A percentile compares a stretch with the other conserved stretches of the same genome.
Evolutionary conservation across 2,113 vertebrate species (phyloP).

Genomic region (Sphaerodactylus townsendi): DNA sequence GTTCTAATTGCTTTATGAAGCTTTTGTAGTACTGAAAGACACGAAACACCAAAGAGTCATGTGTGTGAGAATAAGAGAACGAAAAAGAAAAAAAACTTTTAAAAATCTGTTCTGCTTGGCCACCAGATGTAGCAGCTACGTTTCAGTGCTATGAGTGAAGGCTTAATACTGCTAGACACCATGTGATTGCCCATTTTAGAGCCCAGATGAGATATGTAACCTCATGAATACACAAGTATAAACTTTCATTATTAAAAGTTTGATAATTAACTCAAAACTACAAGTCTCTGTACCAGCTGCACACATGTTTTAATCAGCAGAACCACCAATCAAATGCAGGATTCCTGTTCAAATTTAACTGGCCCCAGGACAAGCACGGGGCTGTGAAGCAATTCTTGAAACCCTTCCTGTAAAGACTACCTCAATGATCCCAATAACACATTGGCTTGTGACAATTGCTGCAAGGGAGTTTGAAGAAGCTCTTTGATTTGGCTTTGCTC

Average conservation of each 20-base stretch:
- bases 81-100: slow-evolving; percentile 6
- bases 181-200: background rate
- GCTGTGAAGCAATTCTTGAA: background rate
- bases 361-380: background rate
- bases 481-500: background rate
- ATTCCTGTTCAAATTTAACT: background rate
- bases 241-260: background rate
- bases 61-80: background rate
- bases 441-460: background rate
- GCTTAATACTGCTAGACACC: background rate
- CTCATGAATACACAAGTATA: background rate
- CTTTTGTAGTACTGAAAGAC: slow-evolving; percentile 39
- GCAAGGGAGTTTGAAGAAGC: background rate
- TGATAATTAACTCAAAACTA: background rate
- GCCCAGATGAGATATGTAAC: background rate
- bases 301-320: background rate
- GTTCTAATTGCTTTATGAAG: slow-evolving; percentile 32
- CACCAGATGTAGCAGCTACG: background rate
- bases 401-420: background rate
- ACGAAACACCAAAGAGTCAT: background rate
- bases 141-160: background rate
- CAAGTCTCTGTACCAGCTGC: background rate
- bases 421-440: background rate
- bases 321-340: background rate
- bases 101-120: background rate